Evolutionary conservation across 2,113 vertebrate species (phyloP).

Genomic region (Bos taurus): DNA sequence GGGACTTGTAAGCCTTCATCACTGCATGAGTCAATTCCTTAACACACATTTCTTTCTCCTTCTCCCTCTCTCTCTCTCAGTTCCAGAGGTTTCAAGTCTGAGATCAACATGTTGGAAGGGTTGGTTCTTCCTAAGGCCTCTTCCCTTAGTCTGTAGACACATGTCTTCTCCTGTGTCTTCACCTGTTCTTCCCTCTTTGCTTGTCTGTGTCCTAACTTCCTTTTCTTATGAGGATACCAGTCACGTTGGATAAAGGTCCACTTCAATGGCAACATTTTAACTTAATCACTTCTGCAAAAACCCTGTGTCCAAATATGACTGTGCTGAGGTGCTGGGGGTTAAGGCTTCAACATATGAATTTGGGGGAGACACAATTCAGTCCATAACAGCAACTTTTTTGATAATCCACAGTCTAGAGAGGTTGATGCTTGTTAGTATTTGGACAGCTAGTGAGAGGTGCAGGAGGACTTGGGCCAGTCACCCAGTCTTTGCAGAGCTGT

Average conservation of each 20-base stretch:
- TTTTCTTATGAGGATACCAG: background rate
- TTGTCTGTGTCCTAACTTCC: background rate
- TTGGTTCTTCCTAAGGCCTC: background rate
- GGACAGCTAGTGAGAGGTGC: background rate
- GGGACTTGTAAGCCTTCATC: background rate
- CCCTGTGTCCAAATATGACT: background rate
- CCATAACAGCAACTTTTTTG: background rate
- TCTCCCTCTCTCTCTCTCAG: background rate
- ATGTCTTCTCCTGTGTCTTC: background rate
- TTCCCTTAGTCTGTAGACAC: background rate
- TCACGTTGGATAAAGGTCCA: background rate
- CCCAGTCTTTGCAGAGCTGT: too few species aligned
- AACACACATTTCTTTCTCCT: background rate
- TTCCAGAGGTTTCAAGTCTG: background rate
- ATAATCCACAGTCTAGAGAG: background rate
- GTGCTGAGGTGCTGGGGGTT: background rate
- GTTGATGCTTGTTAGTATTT: background rate
- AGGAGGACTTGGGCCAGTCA: background rate
- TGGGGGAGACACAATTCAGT: background rate
- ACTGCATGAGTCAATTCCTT: background rate
- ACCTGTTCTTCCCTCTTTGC: background rate
- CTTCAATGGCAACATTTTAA: background rate
- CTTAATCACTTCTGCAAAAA: background rate
- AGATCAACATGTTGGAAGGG: fast-evolving
- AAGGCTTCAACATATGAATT: background rate